Conservation (phyloP, 2,797 vertebrate genomes). For the Borostomias antarcticus region DNA sequence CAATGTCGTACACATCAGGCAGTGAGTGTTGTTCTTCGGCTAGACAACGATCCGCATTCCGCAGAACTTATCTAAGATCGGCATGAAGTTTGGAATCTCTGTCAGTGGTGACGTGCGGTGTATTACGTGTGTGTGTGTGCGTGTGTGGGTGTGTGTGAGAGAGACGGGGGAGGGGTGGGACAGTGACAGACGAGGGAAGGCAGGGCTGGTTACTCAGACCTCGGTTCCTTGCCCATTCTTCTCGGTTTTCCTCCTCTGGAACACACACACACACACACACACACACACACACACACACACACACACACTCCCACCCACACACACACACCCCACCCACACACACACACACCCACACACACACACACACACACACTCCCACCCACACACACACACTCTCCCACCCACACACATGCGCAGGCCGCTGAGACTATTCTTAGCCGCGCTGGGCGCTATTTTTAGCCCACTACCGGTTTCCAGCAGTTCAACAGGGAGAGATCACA, state of each 20-base stretch:
- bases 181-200: neutral
- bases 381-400: constrained; percentile 36
- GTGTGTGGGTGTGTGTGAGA: neutral
- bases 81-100: neutral
- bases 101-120: neutral
- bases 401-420: constrained; percentile 35
- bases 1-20: too few species aligned
- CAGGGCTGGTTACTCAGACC: neutral
- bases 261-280: constrained; percentile 51
- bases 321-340: constrained; percentile 30
- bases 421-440: constrained; percentile 69
- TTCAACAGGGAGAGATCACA: constrained; percentile 66
- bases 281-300: constrained; percentile 42
- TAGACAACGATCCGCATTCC: too few species aligned
- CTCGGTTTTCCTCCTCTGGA: constrained; percentile 9
- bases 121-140: too few species aligned
- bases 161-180: neutral
- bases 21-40: too few species aligned
- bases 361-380: constrained; percentile 51
- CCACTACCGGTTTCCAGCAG: constrained; percentile 71
- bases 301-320: too few species aligned
- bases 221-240: constrained; percentile 30
- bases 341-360: constrained; percentile 38
- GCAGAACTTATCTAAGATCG: too few species aligned
- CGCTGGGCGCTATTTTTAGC: constrained; percentile 68